phyloP scores from a whole-genome alignment of 2,888 invertebrate species.

The Heteromurus nitidus region DNA sequence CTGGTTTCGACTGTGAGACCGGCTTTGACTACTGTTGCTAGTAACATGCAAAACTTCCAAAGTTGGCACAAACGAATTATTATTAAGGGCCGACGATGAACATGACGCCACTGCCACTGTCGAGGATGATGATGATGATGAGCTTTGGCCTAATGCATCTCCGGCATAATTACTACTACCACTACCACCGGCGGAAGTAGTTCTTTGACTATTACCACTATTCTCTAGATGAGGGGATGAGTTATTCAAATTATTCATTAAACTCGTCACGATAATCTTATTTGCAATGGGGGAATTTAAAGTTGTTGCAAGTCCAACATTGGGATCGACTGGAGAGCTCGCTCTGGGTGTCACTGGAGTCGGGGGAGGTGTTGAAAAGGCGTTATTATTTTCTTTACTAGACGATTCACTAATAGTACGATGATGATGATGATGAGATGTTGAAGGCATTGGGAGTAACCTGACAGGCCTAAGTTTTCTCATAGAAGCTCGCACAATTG shows the following conservation, averaged over 20 bases:
- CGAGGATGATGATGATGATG: slow-evolving; percentile 18
- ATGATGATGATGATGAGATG: slow-evolving; percentile 43
- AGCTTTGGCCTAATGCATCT: background rate
- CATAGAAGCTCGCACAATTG: slow-evolving; percentile 72
- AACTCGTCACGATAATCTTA: slow-evolving; percentile 68
- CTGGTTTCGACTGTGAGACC: slow-evolving; percentile 58
- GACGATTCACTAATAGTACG: background rate
- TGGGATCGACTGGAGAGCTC: slow-evolving; percentile 44
- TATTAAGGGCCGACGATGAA: slow-evolving; percentile 22
- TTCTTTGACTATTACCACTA: slow-evolving; percentile 25
- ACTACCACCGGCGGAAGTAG: too few relatives aligned
- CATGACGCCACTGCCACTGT: too few relatives aligned
- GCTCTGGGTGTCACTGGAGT: slow-evolving; percentile 58
- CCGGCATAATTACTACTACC: slow-evolving; percentile 14
- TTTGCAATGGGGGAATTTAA: slow-evolving; percentile 69
- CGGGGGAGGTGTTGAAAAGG: slow-evolving; percentile 53
- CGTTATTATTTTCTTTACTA: slow-evolving; percentile 47
- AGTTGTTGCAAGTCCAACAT: slow-evolving; percentile 54
- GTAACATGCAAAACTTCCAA: slow-evolving; percentile 47
- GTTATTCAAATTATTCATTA: slow-evolving; percentile 67
- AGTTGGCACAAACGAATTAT: slow-evolving; percentile 56
- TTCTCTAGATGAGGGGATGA: slow-evolving; percentile 1
- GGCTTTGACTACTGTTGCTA: slow-evolving; percentile 26
- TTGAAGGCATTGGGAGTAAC: slow-evolving; percentile 55
- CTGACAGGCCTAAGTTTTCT: slow-evolving; percentile 71